Evolutionary conservation across 2,888 invertebrate genomes (phyloP), one percentile per base, ranked within the genome.

Genomic region (Amiota minor): DNA sequence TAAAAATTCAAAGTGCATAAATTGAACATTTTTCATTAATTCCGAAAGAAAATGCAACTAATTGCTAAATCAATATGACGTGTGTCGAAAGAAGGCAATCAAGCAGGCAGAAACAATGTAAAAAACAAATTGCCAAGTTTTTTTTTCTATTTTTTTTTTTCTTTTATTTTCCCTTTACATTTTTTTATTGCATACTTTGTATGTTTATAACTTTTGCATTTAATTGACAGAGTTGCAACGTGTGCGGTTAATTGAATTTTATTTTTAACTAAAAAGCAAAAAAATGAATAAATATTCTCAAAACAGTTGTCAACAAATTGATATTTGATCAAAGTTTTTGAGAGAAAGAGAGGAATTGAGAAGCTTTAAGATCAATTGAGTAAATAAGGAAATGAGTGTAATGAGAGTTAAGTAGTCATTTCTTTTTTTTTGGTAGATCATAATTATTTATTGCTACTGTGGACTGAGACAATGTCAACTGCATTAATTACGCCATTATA

Each of bases 401-500:
- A 16, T 1, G 6, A 3, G 35, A 35, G 35, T 35, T 6, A 35
- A 35, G 23, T 23, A 23, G 23, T 23, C 23, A 23, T 23, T 23
- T 3, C 3, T 23, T 23, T 23, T 23, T 23, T 23, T 23, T 23
- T 23, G 23, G 3, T 23, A 23, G 1, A 3, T 23, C 23, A 23
- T 23, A 23, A 23, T 35, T 6, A 35, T 35, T 20, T 53, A 18
- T 16, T 59, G 59, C 18, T 20, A 11, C 16, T 20, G 16, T 79
- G 79, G 85, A 83, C 83, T 83, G 86, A 83, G 86, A 82, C 86
- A 86, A 86, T 86, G 84, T 80, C 81, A 83, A 85, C 81, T 84
- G 83, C 86, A 84, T 84, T 83, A 80, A 75, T 80, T 80, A 47
- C 47, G 71, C 35, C 53, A 70, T 59, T 23, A 64, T 65, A 72